These are phyloP conservation scores for Torymus texanus DNA, from an alignment of 2,888 invertebrate genomes.

Conservation along the genomic window DNA sequence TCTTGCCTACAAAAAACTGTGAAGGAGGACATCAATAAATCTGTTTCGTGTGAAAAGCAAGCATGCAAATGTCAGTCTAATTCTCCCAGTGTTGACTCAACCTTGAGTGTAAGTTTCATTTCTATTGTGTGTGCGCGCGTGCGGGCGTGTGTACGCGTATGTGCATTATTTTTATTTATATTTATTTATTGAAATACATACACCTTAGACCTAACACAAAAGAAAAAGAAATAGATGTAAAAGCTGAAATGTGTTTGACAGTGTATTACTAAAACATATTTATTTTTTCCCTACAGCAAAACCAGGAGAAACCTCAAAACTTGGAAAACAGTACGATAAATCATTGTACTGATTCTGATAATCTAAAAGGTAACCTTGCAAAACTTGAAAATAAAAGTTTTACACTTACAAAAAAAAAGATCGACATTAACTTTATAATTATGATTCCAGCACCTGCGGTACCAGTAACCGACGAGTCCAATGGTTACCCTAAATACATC, in stretches of 20 bases:
- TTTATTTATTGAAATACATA: neutral
- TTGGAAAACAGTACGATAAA: conserved; percentile 22
- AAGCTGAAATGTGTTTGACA: too few relatives aligned
- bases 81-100: conserved; percentile 15
- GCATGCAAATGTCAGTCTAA: conserved; percentile 41
- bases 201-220: neutral
- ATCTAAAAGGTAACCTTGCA: conserved; percentile 36
- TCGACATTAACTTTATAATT: too few relatives aligned
- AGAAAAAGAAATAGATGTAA: too few relatives aligned
- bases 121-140: too few relatives aligned
- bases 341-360: conserved; percentile 26
- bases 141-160: too few relatives aligned
- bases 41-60: conserved; percentile 48
- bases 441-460: conserved; percentile 5
- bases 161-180: neutral
- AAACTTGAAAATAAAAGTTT: too few relatives aligned
- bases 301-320: conserved; percentile 38
- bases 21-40: conserved; percentile 46
- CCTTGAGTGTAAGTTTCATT: conserved; percentile 19
- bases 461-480: conserved; percentile 17
- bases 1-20: conserved; percentile 46
- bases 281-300: conserved; percentile 18
- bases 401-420: too few relatives aligned
- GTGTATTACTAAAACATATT: neutral
- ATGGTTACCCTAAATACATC: conserved; percentile 1